Evolutionary conservation across 2,113 vertebrate species (phyloP).

Genomic region (Eupsittula cactorum): DNA sequence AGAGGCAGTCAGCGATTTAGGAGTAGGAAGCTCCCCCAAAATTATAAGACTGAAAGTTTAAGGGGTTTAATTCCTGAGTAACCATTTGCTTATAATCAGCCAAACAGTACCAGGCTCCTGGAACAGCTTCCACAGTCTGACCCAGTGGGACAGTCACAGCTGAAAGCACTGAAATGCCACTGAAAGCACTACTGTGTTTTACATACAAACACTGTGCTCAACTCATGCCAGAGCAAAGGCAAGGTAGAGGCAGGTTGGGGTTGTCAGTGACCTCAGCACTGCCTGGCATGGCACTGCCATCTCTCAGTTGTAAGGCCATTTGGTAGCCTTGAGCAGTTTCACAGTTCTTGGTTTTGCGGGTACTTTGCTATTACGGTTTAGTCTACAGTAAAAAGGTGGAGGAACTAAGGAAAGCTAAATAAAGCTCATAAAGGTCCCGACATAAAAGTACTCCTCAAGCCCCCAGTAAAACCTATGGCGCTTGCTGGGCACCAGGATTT

Average conservation of each 20-base stretch:
- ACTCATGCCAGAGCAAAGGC: background rate
- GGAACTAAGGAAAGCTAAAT: background rate
- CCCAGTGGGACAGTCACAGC: background rate
- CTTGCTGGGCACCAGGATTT: background rate
- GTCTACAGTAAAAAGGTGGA: background rate
- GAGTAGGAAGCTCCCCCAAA: background rate
- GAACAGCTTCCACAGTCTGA: background rate
- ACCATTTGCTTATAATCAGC: background rate
- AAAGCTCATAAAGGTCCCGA: background rate
- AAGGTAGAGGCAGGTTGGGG: background rate
- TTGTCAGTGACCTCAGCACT: background rate
- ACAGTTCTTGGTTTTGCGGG: background rate
- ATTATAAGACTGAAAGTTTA: background rate
- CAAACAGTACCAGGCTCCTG: background rate
- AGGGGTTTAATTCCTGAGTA: background rate
- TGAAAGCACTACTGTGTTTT: background rate
- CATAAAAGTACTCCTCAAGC: background rate
- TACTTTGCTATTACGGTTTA: background rate
- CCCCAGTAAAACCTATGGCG: background rate
- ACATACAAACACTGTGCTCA: background rate
- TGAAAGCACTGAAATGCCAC: background rate
- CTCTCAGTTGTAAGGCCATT: background rate
- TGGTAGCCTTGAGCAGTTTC: background rate
- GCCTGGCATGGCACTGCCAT: too few relatives aligned
- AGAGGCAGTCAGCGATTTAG: background rate